Percentiles rank a stretch among this genome's conserved stretches.
These are phyloP conservation scores for Pelagia noctiluca DNA, from an alignment of 30 jellyfish, hydroid and myxozoan genomes.

Conservation along the genomic window DNA sequence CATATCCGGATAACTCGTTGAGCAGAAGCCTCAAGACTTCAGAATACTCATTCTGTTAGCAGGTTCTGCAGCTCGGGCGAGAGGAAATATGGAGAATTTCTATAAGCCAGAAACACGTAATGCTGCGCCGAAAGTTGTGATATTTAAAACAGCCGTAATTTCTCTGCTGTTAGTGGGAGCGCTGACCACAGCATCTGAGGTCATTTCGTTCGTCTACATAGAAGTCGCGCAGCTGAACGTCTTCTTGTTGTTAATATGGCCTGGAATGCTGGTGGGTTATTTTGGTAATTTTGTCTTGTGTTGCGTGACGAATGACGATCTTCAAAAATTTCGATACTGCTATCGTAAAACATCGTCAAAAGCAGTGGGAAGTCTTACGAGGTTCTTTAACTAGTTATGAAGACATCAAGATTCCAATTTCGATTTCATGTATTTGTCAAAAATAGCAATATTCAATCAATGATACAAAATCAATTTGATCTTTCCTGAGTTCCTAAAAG, in stretches of 20 bases:
- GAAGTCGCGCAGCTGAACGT: conserved; percentile 41
- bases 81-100: conserved; percentile 43
- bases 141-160: conserved; percentile 50
- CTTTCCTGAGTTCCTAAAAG: too few relatives aligned
- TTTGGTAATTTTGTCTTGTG: neutral
- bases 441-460: too few relatives aligned
- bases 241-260: conserved; percentile 62
- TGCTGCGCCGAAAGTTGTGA: conserved; percentile 70
- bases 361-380: too few relatives aligned
- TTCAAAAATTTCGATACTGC: neutral
- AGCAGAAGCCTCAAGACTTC: neutral
- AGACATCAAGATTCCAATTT: too few relatives aligned
- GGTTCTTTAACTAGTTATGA: too few relatives aligned
- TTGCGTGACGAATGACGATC: neutral
- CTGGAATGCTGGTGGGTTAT: conserved; percentile 51
- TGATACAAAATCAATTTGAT: too few relatives aligned
- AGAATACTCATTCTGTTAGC: neutral
- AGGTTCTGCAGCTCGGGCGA: neutral
- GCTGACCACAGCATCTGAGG: conserved; percentile 31
- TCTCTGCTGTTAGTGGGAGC: conserved; percentile 57
- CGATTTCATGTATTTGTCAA: too few relatives aligned
- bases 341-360: too few relatives aligned
- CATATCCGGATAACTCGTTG: neutral
- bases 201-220: conserved; percentile 49
- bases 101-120: conserved; percentile 53